Evolutionary conservation across 1,140 invertebrate species (phyloP).

Genomic region (Elymnias hypermnestra): DNA sequence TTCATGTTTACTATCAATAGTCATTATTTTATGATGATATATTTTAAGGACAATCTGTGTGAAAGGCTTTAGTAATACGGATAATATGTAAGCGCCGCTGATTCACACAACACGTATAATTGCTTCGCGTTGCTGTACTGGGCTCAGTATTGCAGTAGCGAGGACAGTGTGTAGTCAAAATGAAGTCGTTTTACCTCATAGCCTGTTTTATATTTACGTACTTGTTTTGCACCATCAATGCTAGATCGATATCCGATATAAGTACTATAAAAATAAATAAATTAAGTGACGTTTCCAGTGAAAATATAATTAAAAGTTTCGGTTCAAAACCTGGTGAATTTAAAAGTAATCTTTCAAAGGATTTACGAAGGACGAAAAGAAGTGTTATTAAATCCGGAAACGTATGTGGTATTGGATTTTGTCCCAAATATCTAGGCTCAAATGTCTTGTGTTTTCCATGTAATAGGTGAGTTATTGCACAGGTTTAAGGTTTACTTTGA

Average conservation of each 20-base stretch:
- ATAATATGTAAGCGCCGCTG: neutral
- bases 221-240: neutral
- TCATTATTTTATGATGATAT: neutral
- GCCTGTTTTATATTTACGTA: neutral
- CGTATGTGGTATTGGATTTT: no score
- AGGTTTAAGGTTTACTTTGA: no score
- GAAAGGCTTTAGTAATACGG: neutral
- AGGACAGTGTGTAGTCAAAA: neutral
- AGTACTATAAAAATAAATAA: no score
- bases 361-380: neutral
- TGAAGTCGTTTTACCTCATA: neutral
- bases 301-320: neutral
- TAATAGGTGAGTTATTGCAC: no score
- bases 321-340: neutral
- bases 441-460: no score
- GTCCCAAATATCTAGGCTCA: no score
- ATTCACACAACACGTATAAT: neutral
- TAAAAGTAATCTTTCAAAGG: neutral
- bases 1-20: no score
- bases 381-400: no score
- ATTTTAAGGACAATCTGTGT: neutral
- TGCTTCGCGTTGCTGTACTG: neutral
- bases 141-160: neutral
- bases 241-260: neutral
- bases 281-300: neutral